These are phyloP conservation scores for Odobenus rosmarus DNA, from an alignment of 2,113 vertebrate genomes.

Conservation along the genomic window DNA sequence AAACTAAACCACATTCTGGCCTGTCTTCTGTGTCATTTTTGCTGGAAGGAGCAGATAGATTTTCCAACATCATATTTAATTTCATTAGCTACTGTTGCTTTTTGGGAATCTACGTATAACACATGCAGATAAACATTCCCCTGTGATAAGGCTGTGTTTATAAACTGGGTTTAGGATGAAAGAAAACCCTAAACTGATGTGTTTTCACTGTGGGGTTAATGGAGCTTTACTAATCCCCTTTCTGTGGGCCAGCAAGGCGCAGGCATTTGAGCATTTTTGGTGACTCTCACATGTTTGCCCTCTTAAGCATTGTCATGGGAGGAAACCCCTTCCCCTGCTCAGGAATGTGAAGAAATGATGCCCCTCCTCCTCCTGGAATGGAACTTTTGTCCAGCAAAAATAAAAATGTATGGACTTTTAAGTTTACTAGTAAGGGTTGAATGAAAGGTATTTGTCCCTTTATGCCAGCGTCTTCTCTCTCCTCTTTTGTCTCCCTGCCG, in stretches of 20 bases:
- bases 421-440: not conserved
- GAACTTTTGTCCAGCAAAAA: not conserved
- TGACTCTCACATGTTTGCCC: not conserved
- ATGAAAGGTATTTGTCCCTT: not conserved
- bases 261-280: slow-evolving; percentile 72
- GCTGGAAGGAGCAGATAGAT: slow-evolving; percentile 71
- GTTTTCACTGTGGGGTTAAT: slow-evolving; percentile 85
- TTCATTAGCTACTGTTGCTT: slow-evolving; percentile 86
- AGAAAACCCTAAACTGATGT: slow-evolving; percentile 79
- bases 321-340: not conserved
- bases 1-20: slow-evolving; percentile 42
- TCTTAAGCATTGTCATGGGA: not conserved
- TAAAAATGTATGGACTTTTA: not conserved
- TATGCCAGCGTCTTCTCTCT: not conserved
- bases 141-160: slow-evolving; percentile 85
- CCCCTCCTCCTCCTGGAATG: not conserved
- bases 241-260: slow-evolving; percentile 71
- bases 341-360: not conserved
- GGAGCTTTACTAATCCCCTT: slow-evolving; percentile 84
- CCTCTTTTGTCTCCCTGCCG: not conserved
- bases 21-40: slow-evolving; percentile 55
- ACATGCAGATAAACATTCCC: slow-evolving; percentile 83
- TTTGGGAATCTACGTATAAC: slow-evolving; percentile 80
- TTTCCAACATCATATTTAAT: slow-evolving; percentile 82
- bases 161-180: slow-evolving; percentile 85